Evolutionary conservation across 2,888 invertebrate genomes (phyloP), one percentile per base, ranked within the genome.

Genomic region (Nephrotoma flavescens): DNA sequence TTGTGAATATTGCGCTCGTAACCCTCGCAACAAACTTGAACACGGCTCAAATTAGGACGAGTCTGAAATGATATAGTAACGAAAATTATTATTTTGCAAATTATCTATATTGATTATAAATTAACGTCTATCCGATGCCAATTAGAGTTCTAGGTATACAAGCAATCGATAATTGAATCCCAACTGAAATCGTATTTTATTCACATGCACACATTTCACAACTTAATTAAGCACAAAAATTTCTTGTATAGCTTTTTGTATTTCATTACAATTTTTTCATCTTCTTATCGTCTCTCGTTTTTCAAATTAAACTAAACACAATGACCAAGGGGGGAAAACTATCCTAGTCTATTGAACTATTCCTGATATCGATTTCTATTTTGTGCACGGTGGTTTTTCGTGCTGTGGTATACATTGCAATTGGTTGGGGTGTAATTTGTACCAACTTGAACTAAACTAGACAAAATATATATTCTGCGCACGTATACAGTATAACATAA

Each of bases 1-100:
- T 92, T 92, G 89, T 93, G 93, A 6, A 92, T 91, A 90, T 95
- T 94, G 11, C 94, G 93, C 87, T 92, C 92, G 91, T 94, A 96
- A 15, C 96, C 96, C 0, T 93, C 93, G 89, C 96, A 96, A 89
- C 96, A 96, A 41, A 94, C 92, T 88, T 94, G 92, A 88, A 95
- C 94, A 87, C 93, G 93, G 89, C 95, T 95, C 89, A 94, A 92
- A 41, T 94, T 93, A 6, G 94, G 91, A 0, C 93, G 92, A 0
- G 95, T 93, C 94, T 94, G 90, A 9, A 85, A 86, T 11, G 15
- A 7, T 83, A 15, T 6, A 15, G 19, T 15, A 44, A 0, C 15
- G 19, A 85, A 19, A 83, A 83, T 6, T 19, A 15, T 31, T 86
- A 9, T 3, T 83, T 83, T 41, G n/a, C n/a, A 9, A 47, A 47